Evolutionary conservation across 1,140 invertebrate genomes (phyloP), one percentile per base, ranked within the genome.

Genomic region (Cotesia chilonis): DNA sequence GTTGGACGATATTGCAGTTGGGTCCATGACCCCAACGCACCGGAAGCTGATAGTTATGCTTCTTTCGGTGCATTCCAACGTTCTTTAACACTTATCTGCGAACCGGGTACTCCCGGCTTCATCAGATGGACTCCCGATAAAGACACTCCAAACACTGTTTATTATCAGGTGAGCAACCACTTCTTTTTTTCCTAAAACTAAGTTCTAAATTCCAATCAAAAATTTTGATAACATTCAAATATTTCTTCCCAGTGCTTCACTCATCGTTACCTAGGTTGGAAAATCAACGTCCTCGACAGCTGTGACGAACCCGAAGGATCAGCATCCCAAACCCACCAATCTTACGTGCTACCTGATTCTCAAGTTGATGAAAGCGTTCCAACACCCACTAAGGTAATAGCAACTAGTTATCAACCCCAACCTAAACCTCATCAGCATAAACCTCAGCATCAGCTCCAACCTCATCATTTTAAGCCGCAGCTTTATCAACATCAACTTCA

Each of bases 251-350:
- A 97, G 93, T 97, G 96, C 82, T 98, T 93, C 87, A 94, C 94
- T 7, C 95, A 97, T 85, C 93, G 96, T 51, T 92, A 96, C 80
- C 89, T 98, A 68, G 97, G 97, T 47, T 98, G 96, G 95, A 97
- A 96, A 85, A 98, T 98, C 74, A 93, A 96, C 78, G 94, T 98
- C 0, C 89, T 94, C 28, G 95, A 98, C 81, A 84, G 87, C 10
- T 97, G 96, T 79, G 92, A 94, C 60, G 75, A 70, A 38, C 59
- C 4, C n/a, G 47, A 36, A 69, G 75, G 81, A 14, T 82, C 87
- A 1, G 89, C 88, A 9, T 92, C 90, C 54, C 90, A 92, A 75
- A 86, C 88, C 55, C 88, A 90, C 69, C 88, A 90, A 57, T 76
- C 87, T 0, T 85, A 85, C 35, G 84, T 82, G 17, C 74, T 78